Conservation (phyloP, 2,888 invertebrate genomes). For the Bellardia pandia region DNA sequence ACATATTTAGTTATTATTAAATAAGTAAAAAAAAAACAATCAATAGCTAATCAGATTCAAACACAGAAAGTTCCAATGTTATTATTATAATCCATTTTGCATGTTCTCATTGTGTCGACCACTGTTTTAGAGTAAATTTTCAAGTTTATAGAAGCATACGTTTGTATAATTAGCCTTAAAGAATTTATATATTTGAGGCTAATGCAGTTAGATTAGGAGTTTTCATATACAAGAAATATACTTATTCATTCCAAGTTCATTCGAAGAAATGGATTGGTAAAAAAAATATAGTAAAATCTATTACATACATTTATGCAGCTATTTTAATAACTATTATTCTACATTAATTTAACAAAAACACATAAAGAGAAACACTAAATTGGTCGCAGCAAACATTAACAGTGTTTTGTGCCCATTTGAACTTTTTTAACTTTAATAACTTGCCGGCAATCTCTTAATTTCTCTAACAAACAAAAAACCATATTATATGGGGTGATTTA, state of each 20-base stretch:
- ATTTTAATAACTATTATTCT: conserved; percentile 63
- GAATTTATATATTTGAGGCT: too few species aligned
- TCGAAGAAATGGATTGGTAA: neutral
- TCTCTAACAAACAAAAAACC: conserved; percentile 8
- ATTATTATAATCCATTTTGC: too few species aligned
- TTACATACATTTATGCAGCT: conserved; percentile 37
- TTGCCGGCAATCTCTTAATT: conserved; percentile 65
- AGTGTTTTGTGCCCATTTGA: neutral
- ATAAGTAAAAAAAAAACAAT: too few species aligned
- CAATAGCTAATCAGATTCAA: too few species aligned
- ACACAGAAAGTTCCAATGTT: too few species aligned
- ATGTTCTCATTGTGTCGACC: too few species aligned
- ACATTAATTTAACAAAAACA: conserved; percentile 47
- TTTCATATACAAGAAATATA: neutral
- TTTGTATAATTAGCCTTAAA: too few species aligned
- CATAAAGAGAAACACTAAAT: conserved; percentile 1
- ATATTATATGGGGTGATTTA: too few species aligned
- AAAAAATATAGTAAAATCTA: conserved; percentile 4
- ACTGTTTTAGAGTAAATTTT: too few species aligned
- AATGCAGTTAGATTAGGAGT: too few species aligned
- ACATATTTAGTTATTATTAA: too few species aligned
- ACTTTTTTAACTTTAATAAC: conserved; percentile 39
- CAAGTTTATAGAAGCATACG: too few species aligned
- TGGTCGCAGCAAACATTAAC: conserved; percentile 27
- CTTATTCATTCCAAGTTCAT: neutral